Conservation (phyloP, 2,888 invertebrate genomes). For the Nasonia oneida region DNA sequence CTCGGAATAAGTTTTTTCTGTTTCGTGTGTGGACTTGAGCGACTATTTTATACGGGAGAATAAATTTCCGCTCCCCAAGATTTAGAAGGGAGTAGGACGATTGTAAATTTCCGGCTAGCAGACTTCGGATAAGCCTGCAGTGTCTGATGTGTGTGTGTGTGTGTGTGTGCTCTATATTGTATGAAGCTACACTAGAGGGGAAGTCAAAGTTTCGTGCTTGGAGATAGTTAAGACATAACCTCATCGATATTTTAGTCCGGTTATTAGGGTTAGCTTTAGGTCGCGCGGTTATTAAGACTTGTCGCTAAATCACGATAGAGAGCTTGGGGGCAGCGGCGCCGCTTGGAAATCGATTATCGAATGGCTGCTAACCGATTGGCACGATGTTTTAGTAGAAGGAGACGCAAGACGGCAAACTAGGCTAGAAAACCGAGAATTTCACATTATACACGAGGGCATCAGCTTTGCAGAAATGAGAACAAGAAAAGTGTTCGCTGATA, state of each 20-base stretch:
- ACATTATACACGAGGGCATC: neutral
- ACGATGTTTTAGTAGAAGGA: neutral
- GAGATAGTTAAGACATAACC: slow-evolving; percentile 58
- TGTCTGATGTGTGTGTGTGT: neutral
- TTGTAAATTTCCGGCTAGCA: slow-evolving; percentile 33
- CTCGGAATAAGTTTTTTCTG: no score
- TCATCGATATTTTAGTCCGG: slow-evolving; percentile 57
- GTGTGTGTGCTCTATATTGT: neutral
- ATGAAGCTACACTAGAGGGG: neutral
- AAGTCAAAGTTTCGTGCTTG: slow-evolving; percentile 43
- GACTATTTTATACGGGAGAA: neutral
- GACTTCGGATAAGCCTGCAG: neutral
- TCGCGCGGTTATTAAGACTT: slow-evolving; percentile 40
- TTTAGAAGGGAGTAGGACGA: neutral
- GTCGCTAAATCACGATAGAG: slow-evolving; percentile 50
- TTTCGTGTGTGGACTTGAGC: no score
- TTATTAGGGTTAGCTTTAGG: slow-evolving; percentile 53
- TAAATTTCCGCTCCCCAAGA: neutral
- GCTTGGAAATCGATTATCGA: slow-evolving; percentile 53
- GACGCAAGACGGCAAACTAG: neutral
- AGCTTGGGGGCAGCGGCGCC: neutral
- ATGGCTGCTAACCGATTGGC: neutral
- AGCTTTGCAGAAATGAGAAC: neutral
- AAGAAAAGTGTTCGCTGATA: no score
- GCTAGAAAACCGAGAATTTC: neutral